Conservation (phyloP, 1,140 invertebrate species). For the Campoletis sonorensis region DNA sequence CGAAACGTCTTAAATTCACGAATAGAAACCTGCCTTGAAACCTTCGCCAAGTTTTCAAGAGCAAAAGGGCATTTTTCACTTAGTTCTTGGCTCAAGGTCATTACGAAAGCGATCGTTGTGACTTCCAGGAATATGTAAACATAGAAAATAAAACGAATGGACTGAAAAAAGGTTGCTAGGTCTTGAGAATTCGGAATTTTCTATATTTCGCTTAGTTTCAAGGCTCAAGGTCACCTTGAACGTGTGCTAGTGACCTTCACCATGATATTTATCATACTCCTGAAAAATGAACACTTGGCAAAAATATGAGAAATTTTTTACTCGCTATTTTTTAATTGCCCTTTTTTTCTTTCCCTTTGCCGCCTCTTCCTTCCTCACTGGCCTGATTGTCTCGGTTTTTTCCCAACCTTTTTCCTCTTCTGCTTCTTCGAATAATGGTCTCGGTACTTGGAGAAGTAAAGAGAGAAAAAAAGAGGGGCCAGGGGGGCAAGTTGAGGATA, state of each 20-base stretch:
- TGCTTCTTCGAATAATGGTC: conserved; percentile 29
- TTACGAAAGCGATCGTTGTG: too few relatives aligned
- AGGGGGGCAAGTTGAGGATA: background rate
- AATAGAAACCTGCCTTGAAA: background rate
- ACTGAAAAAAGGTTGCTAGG: too few relatives aligned
- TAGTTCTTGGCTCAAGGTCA: too few relatives aligned
- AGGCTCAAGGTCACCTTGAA: too few relatives aligned
- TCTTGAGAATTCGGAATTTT: too few relatives aligned
- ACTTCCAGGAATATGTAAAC: too few relatives aligned
- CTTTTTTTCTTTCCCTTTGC: background rate
- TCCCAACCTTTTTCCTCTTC: conserved; percentile 3
- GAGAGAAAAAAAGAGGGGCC: conserved; percentile 4
- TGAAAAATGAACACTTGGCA: too few relatives aligned
- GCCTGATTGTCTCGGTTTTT: background rate
- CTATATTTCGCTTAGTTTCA: too few relatives aligned
- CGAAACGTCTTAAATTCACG: background rate
- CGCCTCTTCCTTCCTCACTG: background rate
- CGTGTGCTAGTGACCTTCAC: too few relatives aligned
- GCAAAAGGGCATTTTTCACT: too few relatives aligned
- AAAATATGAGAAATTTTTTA: background rate
- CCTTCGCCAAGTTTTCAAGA: background rate
- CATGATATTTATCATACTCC: too few relatives aligned
- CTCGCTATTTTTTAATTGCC: background rate
- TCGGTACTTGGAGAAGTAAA: background rate
- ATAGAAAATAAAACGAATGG: too few relatives aligned